Conservation (phyloP, 2,888 invertebrate species). For the Gibbula magus region DNA sequence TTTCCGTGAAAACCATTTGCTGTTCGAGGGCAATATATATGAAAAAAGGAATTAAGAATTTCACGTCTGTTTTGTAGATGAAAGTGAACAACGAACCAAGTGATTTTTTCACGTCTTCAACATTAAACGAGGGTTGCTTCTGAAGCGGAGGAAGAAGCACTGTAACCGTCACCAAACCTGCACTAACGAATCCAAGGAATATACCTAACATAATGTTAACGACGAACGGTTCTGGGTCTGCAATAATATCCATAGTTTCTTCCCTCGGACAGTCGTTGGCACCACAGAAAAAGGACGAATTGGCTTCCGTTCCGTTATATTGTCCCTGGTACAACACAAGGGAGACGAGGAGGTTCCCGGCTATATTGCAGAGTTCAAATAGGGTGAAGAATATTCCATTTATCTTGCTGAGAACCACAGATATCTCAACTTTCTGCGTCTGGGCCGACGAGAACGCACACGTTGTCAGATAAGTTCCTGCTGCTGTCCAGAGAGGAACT, state of each 20-base stretch:
- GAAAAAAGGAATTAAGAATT: not conserved
- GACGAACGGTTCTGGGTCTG: not conserved
- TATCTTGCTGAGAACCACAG: not conserved
- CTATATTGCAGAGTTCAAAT: not conserved
- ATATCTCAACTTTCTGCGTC: not conserved
- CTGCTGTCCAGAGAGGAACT: constrained; percentile 69
- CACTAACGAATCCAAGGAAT: not conserved
- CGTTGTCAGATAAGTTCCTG: constrained; percentile 60
- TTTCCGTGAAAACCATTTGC: not conserved
- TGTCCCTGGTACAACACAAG: not conserved
- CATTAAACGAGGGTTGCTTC: not conserved
- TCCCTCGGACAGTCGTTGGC: not conserved
- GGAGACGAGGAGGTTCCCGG: not conserved
- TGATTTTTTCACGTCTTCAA: not conserved
- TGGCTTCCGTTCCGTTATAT: not conserved
- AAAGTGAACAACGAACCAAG: not conserved
- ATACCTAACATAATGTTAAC: not conserved
- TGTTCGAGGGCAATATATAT: not conserved
- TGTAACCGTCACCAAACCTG: not conserved
- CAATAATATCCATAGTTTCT: not conserved
- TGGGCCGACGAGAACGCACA: not conserved
- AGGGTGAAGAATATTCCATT: not conserved
- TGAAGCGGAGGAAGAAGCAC: not conserved
- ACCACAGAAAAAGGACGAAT: not conserved
- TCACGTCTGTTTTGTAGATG: not conserved